Evolutionary conservation across 2,888 invertebrate species (phyloP).

Genomic region (Prosopocoilus inquinatus): DNA sequence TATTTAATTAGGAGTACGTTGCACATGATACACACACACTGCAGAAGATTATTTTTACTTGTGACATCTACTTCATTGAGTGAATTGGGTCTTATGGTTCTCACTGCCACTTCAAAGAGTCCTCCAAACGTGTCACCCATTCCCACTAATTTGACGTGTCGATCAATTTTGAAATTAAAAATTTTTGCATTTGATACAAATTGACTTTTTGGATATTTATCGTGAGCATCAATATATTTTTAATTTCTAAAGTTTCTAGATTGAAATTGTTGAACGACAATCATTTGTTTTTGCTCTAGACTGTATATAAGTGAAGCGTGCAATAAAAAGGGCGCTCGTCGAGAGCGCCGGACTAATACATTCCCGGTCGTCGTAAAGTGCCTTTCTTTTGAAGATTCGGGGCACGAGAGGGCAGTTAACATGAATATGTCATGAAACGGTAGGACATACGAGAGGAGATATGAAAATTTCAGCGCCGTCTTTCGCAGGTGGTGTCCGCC

Average conservation of each 20-base stretch:
- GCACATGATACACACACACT: neutral
- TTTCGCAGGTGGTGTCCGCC: neutral
- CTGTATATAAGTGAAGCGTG: neutral
- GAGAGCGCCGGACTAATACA: neutral
- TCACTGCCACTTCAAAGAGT: too few relatives aligned
- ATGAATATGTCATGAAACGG: constrained; percentile 1
- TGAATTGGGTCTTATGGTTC: too few relatives aligned
- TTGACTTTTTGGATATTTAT: too few relatives aligned
- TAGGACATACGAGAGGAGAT: neutral
- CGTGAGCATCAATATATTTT: too few relatives aligned
- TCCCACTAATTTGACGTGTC: too few relatives aligned
- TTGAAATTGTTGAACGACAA: too few relatives aligned
- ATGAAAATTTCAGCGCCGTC: constrained; percentile 2
- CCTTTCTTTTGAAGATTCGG: constrained; percentile 9
- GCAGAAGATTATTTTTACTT: neutral
- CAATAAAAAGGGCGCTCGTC: neutral
- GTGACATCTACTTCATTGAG: neutral
- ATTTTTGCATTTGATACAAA: too few relatives aligned
- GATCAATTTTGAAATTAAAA: too few relatives aligned
- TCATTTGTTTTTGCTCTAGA: too few relatives aligned
- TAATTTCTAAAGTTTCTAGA: too few relatives aligned
- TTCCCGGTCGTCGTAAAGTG: constrained; percentile 9
- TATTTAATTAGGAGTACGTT: too few relatives aligned
- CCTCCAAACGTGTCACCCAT: too few relatives aligned
- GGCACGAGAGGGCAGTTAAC: constrained; percentile 2